Percentiles rank a stretch among this genome's conserved stretches.
phyloP scores from a whole-genome alignment of 2,888 invertebrate genomes.

The Idaea dimidiata region DNA sequence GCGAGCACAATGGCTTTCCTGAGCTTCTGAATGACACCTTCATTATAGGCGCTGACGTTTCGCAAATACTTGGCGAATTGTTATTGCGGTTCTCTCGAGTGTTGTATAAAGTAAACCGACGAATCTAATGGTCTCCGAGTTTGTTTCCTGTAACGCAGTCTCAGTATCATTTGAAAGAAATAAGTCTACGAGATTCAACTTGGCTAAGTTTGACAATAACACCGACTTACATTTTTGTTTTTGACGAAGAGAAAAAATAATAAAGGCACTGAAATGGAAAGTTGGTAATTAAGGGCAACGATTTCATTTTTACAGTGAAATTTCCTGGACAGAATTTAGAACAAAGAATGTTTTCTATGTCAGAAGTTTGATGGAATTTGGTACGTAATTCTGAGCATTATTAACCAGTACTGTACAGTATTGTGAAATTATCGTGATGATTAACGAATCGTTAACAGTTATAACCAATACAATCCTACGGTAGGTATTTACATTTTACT shows the following conservation, averaged over 20 bases:
- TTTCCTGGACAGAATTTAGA: too few relatives aligned
- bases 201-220: neutral
- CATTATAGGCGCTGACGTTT: constrained; percentile 65
- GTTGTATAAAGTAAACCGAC: constrained; percentile 40
- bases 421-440: too few relatives aligned
- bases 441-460: too few relatives aligned
- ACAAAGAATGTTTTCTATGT: neutral
- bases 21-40: constrained; percentile 64
- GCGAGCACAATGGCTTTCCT: constrained; percentile 56
- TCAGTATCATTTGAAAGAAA: constrained; percentile 10
- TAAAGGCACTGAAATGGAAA: neutral
- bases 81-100: constrained; percentile 36
- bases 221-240: neutral
- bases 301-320: neutral
- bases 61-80: constrained; percentile 60
- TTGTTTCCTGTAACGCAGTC: constrained; percentile 21
- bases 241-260: neutral
- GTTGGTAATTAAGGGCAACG: neutral
- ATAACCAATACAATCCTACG: neutral
- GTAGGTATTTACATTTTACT: neutral
- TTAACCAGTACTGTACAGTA: too few relatives aligned
- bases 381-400: neutral
- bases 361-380: neutral
- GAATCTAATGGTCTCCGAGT: constrained; percentile 35
- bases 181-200: neutral